Base-by-base conservation (phyloP, 2,797 vertebrate species). In the Poecilia gillii region DNA sequence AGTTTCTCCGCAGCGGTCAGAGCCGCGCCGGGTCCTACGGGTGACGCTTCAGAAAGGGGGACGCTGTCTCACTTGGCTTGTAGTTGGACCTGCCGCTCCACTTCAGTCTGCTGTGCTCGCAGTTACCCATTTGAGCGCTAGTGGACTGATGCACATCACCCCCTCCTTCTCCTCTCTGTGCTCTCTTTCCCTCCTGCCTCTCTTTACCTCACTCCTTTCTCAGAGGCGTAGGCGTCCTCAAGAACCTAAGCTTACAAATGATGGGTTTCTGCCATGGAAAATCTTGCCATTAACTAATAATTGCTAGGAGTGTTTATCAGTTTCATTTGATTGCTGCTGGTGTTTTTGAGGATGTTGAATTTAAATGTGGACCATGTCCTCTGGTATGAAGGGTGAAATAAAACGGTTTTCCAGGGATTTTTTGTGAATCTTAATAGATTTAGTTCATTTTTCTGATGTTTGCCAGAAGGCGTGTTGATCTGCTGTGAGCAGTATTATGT, bases 71-170 rank as follows among this genome's bases (percentile, higher is more conserved):
- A 83, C 90, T 87, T 82, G 79, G 80, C 74, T 84, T 78, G 64
- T 55, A 90, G 76, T 91, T 87, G 84, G 77, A 91, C 88, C 46
- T 75, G 66, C 81, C 25, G 84, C 82, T 86, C 23, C 78, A 86
- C 74, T 92, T 85, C 80, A 85, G 86, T 79, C 87, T n/a, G 82
- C 91, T 84, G 80, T 87, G 90, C 89, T 90, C 90, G 89, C 93
- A 90, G 91, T 92, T 91, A 90, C 85, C 85, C 78, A 53, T 91
- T 82, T 80, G 90, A 88, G 92, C 91, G 90, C 84, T 79, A 87
- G 76, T 25, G 86, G 88, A 92, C 86, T 73, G 89, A 90, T 82
- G 87, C 85, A 75, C 83, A 87, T 62, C 77, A n/a, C 80, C 57
- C 82, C 20, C 77, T 31, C 76, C 79, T 31, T 73, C 77, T 66